Base-by-base conservation (phyloP, 2,113 vertebrate genomes). In the Eupsittula cactorum region DNA sequence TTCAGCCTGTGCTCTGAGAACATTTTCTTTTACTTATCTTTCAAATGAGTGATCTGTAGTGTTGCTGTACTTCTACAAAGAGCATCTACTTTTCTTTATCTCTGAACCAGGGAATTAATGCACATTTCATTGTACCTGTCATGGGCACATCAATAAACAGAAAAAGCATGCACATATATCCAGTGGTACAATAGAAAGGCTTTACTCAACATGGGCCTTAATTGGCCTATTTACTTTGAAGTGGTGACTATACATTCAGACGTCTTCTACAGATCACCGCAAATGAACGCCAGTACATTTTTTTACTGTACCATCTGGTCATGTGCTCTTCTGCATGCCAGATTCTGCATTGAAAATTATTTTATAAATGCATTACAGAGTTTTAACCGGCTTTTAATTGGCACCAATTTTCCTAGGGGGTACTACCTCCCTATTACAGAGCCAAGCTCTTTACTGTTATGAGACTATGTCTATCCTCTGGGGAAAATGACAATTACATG, bases 381-480 rank as follows among this genome's bases (percentile, higher is more conserved):
- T 67, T 92, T 88, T 92, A 77, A 86, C 86, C 65, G 41, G 68
- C 49, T 83, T 88, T 94, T 92, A 85, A 91, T 77, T 74, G 37
- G 23, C 63, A 69, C 37, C 31, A 65, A 37, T 95, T 86, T 92
- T 86, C 50, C 77, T 83, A 82, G 47, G 33, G 57, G 57, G 35
- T 69, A 69, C 49, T 76, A 86, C 52, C 52, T 39, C 53, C 53
- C 44, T 80, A 35, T 39, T 82, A 42, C 16, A 80, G 49, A 92
- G 27, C 25, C 37, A 90, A 79, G 29, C 24, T 59, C 67, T 88
- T 85, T 63, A 92, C 71, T 88, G 41, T 55, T 83, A 80, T 19
- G 47, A 80, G 44, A 46, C 76, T 77, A 49, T 33, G 31, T 39
- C 19, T 78, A 50, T 52, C 35, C 73, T 80, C 39, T 62, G 18